phyloP scores from a whole-genome alignment of 2,888 invertebrate species.

The Eudemis profundana region DNA sequence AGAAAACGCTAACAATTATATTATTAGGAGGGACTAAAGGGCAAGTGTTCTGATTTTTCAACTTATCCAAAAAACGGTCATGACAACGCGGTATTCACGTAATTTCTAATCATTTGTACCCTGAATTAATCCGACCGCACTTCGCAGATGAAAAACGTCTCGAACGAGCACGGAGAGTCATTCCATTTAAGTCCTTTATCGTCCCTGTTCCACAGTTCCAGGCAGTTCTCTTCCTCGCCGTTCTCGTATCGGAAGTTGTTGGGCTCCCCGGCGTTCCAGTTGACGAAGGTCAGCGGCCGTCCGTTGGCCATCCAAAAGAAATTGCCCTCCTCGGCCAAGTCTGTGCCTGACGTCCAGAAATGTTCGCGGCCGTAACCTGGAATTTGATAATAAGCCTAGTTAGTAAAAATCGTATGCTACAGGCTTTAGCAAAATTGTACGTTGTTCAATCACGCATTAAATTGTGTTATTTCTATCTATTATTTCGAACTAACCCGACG shows the following conservation, averaged over 20 bases:
- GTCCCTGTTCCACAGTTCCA: conserved; percentile 96
- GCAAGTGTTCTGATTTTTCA: not conserved
- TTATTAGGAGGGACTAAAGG: no score
- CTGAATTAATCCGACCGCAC: conserved; percentile 85
- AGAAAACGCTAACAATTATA: no score
- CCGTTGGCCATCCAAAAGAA: conserved; percentile 98
- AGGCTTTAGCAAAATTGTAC: not conserved
- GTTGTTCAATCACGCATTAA: no score
- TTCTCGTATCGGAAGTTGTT: conserved; percentile 97
- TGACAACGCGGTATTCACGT: not conserved
- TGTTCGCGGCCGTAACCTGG: conserved; percentile 95
- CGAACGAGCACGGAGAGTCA: conserved; percentile 96
- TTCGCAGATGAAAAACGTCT: conserved; percentile 97
- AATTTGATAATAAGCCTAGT: conserved; percentile 51
- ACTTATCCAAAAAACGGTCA: not conserved
- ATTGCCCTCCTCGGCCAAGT: conserved; percentile 95
- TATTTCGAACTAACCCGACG: no score
- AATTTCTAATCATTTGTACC: not conserved
- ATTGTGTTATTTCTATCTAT: no score
- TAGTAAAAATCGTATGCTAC: not conserved
- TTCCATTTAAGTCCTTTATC: conserved; percentile 97
- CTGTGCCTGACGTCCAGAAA: conserved; percentile 97
- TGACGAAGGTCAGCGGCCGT: conserved; percentile 94
- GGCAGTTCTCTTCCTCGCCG: conserved; percentile 96
- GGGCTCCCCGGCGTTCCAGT: conserved; percentile 97